Conservation (phyloP, 1,140 invertebrate species). For the Pristionchus pacificus region DNA sequence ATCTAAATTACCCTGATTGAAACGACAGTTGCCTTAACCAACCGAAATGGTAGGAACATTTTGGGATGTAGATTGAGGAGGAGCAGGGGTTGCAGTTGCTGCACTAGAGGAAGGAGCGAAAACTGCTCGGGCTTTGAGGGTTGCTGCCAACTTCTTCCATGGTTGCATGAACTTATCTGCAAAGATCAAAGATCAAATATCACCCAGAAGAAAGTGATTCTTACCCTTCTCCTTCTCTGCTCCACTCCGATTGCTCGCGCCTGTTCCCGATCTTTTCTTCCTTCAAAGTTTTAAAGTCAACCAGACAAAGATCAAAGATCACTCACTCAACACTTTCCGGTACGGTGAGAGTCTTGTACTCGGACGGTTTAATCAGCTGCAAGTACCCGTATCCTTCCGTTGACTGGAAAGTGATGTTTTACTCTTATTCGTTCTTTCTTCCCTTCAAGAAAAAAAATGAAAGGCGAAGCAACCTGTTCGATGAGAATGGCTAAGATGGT, state of each 20-base stretch:
- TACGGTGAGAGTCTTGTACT: conserved; percentile 5
- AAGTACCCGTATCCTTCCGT: conserved; percentile 64
- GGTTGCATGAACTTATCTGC: not conserved
- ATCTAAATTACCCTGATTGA: not conserved
- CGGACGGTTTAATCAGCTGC: conserved; percentile 22
- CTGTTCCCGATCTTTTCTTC: too few species aligned
- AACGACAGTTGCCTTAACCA: not conserved
- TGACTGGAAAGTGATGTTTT: not conserved
- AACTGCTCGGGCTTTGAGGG: not conserved
- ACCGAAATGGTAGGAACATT: too few species aligned
- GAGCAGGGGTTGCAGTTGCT: not conserved
- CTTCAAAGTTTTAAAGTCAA: not conserved
- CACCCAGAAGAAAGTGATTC: not conserved
- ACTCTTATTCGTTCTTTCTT: too few species aligned
- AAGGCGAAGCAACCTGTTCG: conserved; percentile 21
- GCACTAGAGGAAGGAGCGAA: not conserved
- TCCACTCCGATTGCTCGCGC: too few species aligned
- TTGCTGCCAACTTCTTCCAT: not conserved
- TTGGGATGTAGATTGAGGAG: too few species aligned
- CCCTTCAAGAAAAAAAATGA: not conserved
- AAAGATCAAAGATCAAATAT: not conserved
- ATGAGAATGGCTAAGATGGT: conserved; percentile 39
- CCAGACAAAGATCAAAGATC: not conserved
- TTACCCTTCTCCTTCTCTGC: not conserved
- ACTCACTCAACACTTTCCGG: not conserved